Evolutionary conservation across 2,113 vertebrate genomes (phyloP).

Genomic region (Nothobranchius furzeri): DNA sequence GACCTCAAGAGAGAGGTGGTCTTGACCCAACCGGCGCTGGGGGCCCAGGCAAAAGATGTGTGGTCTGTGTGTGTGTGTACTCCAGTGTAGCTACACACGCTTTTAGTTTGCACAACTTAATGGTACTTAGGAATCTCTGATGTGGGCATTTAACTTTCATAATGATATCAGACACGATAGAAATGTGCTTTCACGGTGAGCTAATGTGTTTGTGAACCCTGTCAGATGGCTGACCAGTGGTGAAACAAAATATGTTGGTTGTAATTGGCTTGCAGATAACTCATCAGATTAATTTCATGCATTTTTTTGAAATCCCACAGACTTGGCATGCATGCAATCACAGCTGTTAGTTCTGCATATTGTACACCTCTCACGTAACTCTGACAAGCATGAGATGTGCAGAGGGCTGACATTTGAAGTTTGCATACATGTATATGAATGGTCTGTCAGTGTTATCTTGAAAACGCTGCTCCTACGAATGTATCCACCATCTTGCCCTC

Average conservation of each 20-base stretch:
- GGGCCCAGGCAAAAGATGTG: no score
- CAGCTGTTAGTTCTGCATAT: background rate
- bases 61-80: no score
- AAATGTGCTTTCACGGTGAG: background rate
- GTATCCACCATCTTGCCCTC: no score
- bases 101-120: background rate
- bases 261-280: background rate
- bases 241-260: conserved; percentile 7
- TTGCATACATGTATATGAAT: no score
- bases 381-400: background rate
- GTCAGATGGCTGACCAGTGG: background rate
- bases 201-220: background rate
- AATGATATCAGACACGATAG: background rate
- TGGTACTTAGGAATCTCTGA: background rate
- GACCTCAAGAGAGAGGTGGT: no score
- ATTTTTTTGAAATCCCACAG: background rate
- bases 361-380: background rate
- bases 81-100: background rate
- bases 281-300: conserved; percentile 12
- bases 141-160: background rate
- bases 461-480: no score
- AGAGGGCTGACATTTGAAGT: background rate
- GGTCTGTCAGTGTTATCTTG: no score
- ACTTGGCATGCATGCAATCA: background rate
- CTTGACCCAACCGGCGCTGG: no score